Percentiles rank a stretch among this genome's conserved stretches.
These are phyloP conservation scores for Argyra leucocephala DNA, from an alignment of 2,888 invertebrate species.

Conservation along the genomic window DNA sequence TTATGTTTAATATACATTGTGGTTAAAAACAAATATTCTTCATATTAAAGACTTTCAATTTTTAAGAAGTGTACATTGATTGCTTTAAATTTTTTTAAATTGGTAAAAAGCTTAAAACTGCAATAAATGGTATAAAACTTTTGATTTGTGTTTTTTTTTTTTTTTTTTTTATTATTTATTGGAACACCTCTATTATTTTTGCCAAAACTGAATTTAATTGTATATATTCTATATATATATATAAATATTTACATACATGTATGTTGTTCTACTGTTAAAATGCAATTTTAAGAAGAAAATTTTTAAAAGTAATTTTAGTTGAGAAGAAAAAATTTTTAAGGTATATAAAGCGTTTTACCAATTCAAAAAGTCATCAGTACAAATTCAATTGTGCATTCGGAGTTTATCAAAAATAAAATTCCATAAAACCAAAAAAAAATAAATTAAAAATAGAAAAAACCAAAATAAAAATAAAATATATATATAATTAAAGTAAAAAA, in stretches of 20 bases:
- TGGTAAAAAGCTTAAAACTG: no score
- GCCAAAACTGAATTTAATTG: neutral
- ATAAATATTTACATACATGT: neutral
- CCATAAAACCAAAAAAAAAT: neutral
- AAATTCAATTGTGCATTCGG: slow-evolving; percentile 23
- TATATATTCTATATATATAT: neutral
- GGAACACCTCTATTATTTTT: neutral
- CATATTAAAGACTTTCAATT: no score
- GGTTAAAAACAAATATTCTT: no score
- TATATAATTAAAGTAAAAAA: neutral
- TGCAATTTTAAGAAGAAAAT: neutral
- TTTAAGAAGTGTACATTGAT: no score
- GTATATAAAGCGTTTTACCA: slow-evolving; percentile 45
- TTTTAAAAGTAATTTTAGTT: neutral
- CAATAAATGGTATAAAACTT: no score
- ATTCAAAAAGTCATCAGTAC: slow-evolving; percentile 43
- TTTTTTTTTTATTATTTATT: neutral
- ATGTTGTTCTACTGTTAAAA: neutral
- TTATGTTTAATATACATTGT: no score
- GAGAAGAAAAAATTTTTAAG: neutral
- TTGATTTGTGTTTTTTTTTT: no score
- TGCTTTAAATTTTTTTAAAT: no score
- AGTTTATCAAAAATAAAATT: neutral
- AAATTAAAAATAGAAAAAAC: neutral
- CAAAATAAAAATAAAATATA: neutral